phyloP scores from a whole-genome alignment of 2,797 vertebrate species.

The Spheniscus humboldti region DNA sequence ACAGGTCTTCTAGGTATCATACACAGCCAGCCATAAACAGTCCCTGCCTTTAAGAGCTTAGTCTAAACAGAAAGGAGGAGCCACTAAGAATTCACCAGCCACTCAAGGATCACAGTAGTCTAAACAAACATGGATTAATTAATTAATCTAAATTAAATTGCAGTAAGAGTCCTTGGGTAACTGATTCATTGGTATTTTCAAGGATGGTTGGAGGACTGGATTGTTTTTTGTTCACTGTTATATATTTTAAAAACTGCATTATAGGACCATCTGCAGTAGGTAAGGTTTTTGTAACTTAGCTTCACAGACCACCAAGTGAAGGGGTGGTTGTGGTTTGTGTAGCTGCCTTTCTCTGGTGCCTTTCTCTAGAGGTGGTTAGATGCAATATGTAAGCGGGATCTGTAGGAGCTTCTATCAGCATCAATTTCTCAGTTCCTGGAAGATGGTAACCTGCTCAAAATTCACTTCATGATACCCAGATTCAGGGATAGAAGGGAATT shows the following conservation, averaged over 20 bases:
- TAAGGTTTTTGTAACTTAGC: neutral
- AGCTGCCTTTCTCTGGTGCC: neutral
- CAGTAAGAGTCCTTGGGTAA: neutral
- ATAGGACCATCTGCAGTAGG: neutral
- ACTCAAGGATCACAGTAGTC: neutral
- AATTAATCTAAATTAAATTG: neutral
- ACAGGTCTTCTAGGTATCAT: neutral
- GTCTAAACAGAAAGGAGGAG: neutral
- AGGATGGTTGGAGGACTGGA: neutral
- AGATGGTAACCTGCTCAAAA: neutral
- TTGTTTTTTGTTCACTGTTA: neutral
- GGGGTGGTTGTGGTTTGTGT: fast-evolving
- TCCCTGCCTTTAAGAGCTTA: neutral
- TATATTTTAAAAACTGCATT: neutral
- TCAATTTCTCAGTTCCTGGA: neutral
- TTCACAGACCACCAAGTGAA: neutral
- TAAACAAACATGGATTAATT: neutral
- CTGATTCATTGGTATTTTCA: neutral
- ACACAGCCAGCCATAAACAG: neutral
- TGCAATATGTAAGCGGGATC: fast-evolving
- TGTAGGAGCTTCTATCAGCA: neutral
- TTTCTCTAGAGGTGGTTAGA: neutral
- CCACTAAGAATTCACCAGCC: neutral
- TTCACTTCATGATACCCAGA: neutral
- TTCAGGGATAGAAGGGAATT: neutral